phyloP scores from a whole-genome alignment of 35 echinoderm and acorn worm species.

The Ophioderma brevispina region DNA sequence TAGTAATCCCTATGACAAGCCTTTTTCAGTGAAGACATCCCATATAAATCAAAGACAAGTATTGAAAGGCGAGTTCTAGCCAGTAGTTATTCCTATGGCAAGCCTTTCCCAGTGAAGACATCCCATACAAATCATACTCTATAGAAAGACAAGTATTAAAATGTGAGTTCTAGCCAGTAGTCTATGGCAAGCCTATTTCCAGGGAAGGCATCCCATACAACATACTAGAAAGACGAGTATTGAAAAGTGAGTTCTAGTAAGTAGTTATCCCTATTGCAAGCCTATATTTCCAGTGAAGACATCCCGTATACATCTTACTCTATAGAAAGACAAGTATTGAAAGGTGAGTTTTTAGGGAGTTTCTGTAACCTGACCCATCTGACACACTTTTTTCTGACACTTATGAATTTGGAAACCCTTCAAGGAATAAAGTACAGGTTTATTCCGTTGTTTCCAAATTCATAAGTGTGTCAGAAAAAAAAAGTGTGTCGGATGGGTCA shows the following conservation, averaged over 20 bases:
- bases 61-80: conserved; percentile 33
- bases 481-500: too few relatives aligned
- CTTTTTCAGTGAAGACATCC: conserved; percentile 33
- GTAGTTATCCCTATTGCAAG: background rate
- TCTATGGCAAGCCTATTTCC: conserved; percentile 4
- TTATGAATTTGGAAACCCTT: too few relatives aligned
- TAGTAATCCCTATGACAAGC: background rate
- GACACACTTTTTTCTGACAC: background rate
- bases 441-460: too few relatives aligned
- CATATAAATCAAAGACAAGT: conserved; percentile 47
- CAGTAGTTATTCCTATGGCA: background rate
- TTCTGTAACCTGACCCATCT: background rate
- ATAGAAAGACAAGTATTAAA: conserved; percentile 23
- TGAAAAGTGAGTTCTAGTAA: too few relatives aligned
- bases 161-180: conserved; percentile 35
- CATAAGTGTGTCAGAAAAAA: too few relatives aligned
- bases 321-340: conserved; percentile 49
- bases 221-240: conserved; percentile 90
- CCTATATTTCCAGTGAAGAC: conserved; percentile 16
- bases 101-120: conserved; percentile 20
- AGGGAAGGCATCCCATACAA: conserved; percentile 59
- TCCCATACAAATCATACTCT: conserved; percentile 59
- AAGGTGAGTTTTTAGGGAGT: conserved; percentile 40
- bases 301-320: conserved; percentile 69
- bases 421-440: too few relatives aligned